Evolutionary conservation across 2,888 invertebrate species (phyloP).

Genomic region (Apamea crenata): DNA sequence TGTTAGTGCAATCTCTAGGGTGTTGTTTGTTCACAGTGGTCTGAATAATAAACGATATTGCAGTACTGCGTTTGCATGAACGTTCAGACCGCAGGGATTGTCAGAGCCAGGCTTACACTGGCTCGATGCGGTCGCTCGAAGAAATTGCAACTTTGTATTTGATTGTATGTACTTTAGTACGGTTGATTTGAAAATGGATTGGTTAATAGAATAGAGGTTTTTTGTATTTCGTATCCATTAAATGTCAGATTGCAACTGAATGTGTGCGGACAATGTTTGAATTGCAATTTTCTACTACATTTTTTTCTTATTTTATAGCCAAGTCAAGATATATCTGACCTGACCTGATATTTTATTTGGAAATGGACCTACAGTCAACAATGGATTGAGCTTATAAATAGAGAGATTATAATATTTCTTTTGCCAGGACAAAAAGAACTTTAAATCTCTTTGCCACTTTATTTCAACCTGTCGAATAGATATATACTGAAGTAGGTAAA

Average conservation of each 20-base stretch:
- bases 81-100: slow-evolving; percentile 49
- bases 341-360: neutral
- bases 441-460: neutral
- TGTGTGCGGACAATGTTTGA: neutral
- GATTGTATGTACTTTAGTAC: slow-evolving; percentile 30
- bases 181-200: slow-evolving; percentile 18
- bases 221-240: neutral
- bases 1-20: slow-evolving; percentile 55
- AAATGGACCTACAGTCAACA: neutral
- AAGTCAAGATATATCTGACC: neutral
- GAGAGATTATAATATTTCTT: neutral
- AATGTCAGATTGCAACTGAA: neutral
- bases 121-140: slow-evolving; percentile 50
- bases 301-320: neutral
- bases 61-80: slow-evolving; percentile 59
- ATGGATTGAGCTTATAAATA: no score
- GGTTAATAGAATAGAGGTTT: neutral
- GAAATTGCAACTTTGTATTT: slow-evolving; percentile 43
- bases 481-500: neutral
- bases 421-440: neutral
- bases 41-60: slow-evolving; percentile 66
- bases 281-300: neutral
- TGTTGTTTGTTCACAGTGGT: slow-evolving; percentile 57
- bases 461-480: neutral
- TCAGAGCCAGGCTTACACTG: slow-evolving; percentile 30